Evolutionary conservation across 1,140 invertebrate genomes (phyloP), one percentile per base, ranked within the genome.

Genomic region (Bombus huntii): DNA sequence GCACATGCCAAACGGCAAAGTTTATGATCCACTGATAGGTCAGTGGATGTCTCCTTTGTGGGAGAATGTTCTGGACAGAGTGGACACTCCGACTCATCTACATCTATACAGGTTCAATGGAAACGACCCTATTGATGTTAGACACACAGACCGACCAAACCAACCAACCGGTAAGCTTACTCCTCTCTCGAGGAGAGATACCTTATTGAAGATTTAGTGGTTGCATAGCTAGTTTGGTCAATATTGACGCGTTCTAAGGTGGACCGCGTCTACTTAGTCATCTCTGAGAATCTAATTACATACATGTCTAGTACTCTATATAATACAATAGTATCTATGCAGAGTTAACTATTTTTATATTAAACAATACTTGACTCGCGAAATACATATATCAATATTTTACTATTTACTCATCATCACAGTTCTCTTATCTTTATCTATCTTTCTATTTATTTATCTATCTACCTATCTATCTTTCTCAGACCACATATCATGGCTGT

Each of bases 11-110:
- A 97, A 98, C 92, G 98, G 98, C 13, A 97, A 98, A 95, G 98
- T 99, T 15, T 99, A 99, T 92, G 98, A 99, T 95, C 98, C 98
- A 10, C 94, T 99, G 66, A 98, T 99, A 91, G 98, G 98, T 2
- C 98, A 99, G 92, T 99, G 98, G 98, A 98, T 99, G 96, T 98
- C 98, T 53, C 98, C 99, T 0, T 96, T 98, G 70, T 99, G 98
- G 97, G 97, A 98, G 92, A 97, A 97, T 80, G 96, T 98, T 3
- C 95, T 98, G 10, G 97, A 98, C 88, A 96, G 97, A 83, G 96
- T 98, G 42, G 96, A 97, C 47, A 97, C 96, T 31, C 98, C 98
- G 0, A 97, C 97, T 1, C 96, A 98, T 76, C 93, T 99, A 62
- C 98, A 99, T 95, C 94, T 99, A 15, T 99, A 99, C 92, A 96